A percentile compares a stretch with the other conserved stretches of the same genome.
Conservation (phyloP, 2,113 vertebrate genomes). For the Deroptyus accipitrinus region DNA sequence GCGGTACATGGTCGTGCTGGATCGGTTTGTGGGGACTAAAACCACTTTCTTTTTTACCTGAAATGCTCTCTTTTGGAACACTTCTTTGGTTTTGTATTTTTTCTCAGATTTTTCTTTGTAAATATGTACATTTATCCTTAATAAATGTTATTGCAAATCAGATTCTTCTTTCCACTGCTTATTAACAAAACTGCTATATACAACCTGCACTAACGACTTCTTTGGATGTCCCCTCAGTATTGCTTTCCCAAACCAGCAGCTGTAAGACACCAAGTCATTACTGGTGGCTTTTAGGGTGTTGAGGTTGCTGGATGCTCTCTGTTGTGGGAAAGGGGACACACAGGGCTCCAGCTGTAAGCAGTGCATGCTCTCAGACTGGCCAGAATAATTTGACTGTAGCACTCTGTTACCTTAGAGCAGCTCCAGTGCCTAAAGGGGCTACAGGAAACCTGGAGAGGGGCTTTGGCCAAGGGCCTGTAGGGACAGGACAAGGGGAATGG, state of each 20-base stretch:
- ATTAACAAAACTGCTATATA: slow-evolving; percentile 12
- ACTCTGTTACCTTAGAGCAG: neutral
- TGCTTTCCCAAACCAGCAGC: neutral
- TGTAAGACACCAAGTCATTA: neutral
- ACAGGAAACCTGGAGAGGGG: neutral
- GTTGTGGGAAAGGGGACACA: neutral
- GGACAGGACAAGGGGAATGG: neutral
- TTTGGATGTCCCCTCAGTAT: neutral
- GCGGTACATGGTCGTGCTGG: neutral
- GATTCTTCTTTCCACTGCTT: slow-evolving; percentile 52
- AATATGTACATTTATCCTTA: slow-evolving; percentile 68
- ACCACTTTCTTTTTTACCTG: slow-evolving; percentile 47
- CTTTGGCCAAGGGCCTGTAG: neutral
- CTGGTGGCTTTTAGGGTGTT: neutral
- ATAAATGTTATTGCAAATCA: slow-evolving; percentile 67
- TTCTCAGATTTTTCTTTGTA: slow-evolving; percentile 65
- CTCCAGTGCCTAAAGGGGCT: neutral
- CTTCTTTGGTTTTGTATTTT: slow-evolving; percentile 62
- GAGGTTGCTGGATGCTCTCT: neutral
- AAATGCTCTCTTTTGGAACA: slow-evolving; percentile 59
- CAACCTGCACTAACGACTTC: neutral
- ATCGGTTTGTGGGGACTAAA: slow-evolving; percentile 14
- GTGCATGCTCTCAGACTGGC: neutral
- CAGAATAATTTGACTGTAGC: neutral
- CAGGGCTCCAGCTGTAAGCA: neutral